Evolutionary conservation across 2,113 vertebrate genomes (phyloP), one percentile per base, ranked within the genome.

Genomic region (Cheilinus undulatus): DNA sequence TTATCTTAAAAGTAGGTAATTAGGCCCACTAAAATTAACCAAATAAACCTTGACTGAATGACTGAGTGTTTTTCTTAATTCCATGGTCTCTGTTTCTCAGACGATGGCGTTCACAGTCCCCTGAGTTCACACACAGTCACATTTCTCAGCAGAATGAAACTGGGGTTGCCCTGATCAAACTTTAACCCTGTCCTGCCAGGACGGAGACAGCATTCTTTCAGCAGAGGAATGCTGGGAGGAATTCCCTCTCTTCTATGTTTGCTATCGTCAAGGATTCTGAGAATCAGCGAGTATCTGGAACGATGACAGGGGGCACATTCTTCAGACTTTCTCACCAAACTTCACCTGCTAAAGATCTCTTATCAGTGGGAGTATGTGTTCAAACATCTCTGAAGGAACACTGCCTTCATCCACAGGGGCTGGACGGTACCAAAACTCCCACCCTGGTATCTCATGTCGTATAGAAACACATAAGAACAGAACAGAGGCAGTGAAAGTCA

Each of bases 141-240:
- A 72, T 61, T n/a, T 59, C 57, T 68, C 54, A 17, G 20, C 26
- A 62, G 40, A 34, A 28, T 28, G 62, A 74, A 61, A 70, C 8
- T 56, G 40, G 3, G 26, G 49, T 57, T 0, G 42, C 57, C 62
- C 34, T 6, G 34, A 40, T 4, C 26, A 59, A 80, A 27, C 58
- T 27, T 63, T 50, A 24, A 75, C 53, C 61, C 67, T 13, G 63
- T 26, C 48, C 13, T 20, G 57, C 28, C 30, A 2, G 0, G 56
- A 76, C n/a, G 60, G n/a, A 71, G 54, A 77, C 58, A 13, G 51
- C 86, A 89, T 89, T 88, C 86, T 49, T 86, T 56, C 59, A 52
- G 11, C 32, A 3, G 1, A 88, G 86, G 90, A 91, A 91, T 90
- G 86, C 61, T 54, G 73, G 62, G 73, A 78, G 67, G 67, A 8